Percentiles rank a stretch among this genome's conserved stretches.
Evolutionary conservation across 2,888 invertebrate species (phyloP).

Genomic region (Anthoptus insignis): DNA sequence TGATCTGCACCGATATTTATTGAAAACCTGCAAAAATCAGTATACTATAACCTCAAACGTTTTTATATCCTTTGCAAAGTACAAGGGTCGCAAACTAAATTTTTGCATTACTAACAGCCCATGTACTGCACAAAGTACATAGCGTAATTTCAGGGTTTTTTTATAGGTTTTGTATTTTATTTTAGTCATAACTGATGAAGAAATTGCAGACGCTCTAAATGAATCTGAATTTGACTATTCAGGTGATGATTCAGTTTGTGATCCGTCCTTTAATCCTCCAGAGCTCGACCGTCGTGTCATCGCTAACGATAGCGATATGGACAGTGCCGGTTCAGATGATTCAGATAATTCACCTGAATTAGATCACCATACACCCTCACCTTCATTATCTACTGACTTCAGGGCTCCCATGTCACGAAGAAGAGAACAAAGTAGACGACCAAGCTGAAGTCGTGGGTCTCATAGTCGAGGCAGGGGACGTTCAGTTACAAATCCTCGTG

Average conservation of each 20-base stretch:
- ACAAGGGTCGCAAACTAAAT: too few species aligned
- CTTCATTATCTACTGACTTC: constrained; percentile 1
- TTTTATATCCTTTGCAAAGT: too few species aligned
- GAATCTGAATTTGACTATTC: not conserved
- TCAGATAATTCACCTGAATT: constrained; percentile 1
- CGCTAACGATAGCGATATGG: not conserved
- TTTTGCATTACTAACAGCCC: too few species aligned
- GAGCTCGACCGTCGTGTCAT: not conserved
- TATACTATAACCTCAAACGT: too few species aligned
- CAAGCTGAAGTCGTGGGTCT: too few species aligned
- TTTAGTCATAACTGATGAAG: not conserved
- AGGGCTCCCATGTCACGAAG: not conserved
- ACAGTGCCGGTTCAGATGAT: not conserved
- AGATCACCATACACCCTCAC: not conserved
- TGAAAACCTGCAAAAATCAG: too few species aligned
- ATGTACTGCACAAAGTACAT: too few species aligned
- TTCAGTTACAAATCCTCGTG: too few species aligned
- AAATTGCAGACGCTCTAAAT: not conserved
- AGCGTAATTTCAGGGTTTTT: not conserved
- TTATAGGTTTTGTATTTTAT: not conserved
- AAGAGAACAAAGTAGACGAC: too few species aligned
- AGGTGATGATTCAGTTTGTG: not conserved
- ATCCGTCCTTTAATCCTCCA: not conserved
- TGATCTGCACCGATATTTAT: too few species aligned
- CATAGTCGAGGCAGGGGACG: too few species aligned